Percentiles rank a stretch among this genome's conserved stretches.
Conservation (phyloP, 2,113 vertebrate genomes). For the Etia nguti region DNA sequence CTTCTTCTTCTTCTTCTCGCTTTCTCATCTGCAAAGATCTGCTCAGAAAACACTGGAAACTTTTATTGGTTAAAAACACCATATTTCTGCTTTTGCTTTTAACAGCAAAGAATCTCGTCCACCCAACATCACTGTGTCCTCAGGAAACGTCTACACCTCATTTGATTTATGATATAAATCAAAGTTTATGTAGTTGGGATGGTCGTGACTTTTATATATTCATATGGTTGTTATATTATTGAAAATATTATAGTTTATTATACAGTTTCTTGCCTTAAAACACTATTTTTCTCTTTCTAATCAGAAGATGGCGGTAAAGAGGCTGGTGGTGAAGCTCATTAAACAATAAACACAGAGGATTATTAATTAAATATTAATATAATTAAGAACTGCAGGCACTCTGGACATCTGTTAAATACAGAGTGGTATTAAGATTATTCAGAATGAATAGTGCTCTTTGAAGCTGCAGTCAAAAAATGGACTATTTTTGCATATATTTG, state of each 20-base stretch:
- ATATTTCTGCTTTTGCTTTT: neutral
- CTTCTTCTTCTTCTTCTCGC: neutral
- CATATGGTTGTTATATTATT: neutral
- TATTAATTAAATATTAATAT: neutral
- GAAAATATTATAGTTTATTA: neutral
- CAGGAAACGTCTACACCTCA: neutral
- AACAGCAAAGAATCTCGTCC: neutral
- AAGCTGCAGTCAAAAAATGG: neutral
- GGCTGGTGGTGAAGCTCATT: neutral
- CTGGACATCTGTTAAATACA: neutral
- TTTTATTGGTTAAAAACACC: neutral
- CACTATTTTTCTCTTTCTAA: neutral
- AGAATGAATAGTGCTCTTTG: neutral
- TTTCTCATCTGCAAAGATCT: neutral
- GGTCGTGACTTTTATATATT: neutral
- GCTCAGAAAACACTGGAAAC: neutral
- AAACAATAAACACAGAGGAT: neutral
- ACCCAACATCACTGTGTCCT: neutral
- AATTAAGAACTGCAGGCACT: neutral
- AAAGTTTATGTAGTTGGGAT: neutral
- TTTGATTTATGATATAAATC: neutral
- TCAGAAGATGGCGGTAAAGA: neutral
- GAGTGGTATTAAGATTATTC: neutral
- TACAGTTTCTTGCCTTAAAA: neutral
- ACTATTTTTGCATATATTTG: neutral